These are phyloP conservation scores for Bradypodion pumilum DNA, from an alignment of 2,797 vertebrate species.

Conservation along the genomic window DNA sequence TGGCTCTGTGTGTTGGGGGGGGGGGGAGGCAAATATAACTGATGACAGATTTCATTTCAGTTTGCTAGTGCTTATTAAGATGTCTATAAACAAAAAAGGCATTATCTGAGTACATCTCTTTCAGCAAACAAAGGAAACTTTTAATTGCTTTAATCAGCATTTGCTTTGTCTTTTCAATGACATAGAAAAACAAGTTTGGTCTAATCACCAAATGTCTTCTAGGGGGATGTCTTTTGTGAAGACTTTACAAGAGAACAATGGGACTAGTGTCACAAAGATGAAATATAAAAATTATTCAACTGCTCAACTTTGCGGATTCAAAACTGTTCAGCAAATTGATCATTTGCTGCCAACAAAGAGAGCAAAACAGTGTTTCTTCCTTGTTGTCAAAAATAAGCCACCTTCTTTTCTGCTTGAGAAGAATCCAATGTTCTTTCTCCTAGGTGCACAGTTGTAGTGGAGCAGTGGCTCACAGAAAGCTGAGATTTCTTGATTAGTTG, in stretches of 20 bases:
- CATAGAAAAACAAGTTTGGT: conserved; percentile 91
- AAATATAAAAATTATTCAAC: conserved; percentile 33
- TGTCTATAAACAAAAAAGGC: conserved; percentile 88
- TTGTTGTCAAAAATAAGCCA: conserved; percentile 21
- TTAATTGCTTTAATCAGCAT: conserved; percentile 99
- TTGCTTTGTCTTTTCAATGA: conserved; percentile 90
- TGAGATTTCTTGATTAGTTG: neutral
- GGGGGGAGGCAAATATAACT: conserved; percentile 70
- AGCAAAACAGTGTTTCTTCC: conserved; percentile 40
- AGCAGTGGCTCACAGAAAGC: neutral
- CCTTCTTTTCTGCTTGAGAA: neutral
- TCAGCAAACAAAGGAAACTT: conserved; percentile 95
- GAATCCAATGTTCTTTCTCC: neutral
- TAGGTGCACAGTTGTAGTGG: neutral
- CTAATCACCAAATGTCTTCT: conserved; percentile 86
- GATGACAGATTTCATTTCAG: conserved; percentile 99
- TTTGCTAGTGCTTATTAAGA: conserved; percentile 96
- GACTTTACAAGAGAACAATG: conserved; percentile 56
- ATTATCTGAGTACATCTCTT: conserved; percentile 83
- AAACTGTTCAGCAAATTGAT: conserved; percentile 24
- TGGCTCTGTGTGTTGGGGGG: neutral
- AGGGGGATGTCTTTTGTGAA: conserved; percentile 77
- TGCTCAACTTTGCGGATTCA: conserved; percentile 23
- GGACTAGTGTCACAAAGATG: conserved; percentile 53
- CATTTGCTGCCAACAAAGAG: conserved; percentile 13